phyloP scores from a whole-genome alignment of 2,797 vertebrate genomes.

The Halcyon leucocephala region DNA sequence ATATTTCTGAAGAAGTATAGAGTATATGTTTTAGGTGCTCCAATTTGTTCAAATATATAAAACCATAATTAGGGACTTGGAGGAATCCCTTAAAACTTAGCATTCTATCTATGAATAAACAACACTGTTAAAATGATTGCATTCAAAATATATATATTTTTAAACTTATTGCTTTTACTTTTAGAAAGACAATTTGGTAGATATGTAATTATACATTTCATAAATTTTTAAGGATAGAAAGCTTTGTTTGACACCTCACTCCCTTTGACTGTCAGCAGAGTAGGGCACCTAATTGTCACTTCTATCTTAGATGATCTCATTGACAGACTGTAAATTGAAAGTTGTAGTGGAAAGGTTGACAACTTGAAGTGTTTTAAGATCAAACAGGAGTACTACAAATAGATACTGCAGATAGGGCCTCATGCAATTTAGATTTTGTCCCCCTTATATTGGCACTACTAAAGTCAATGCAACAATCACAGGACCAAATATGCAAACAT shows the following conservation, averaged over 20 bases:
- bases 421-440: not conserved
- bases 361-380: not conserved
- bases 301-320: not conserved
- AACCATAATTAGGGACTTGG: not conserved
- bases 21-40: not conserved
- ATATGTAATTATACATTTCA: not conserved
- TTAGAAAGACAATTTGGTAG: not conserved
- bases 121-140: not conserved
- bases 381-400: not conserved
- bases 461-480: not conserved
- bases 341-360: not conserved
- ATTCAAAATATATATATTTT: not conserved
- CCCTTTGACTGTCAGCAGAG: not conserved
- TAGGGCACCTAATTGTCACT: not conserved
- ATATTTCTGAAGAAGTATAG: not conserved
- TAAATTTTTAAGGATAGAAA: not conserved
- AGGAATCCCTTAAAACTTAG: not conserved
- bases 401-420: not conserved
- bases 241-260: not conserved
- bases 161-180: not conserved
- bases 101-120: not conserved
- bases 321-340: not conserved
- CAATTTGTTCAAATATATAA: not conserved
- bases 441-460: not conserved
- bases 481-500: not conserved